phyloP scores from a whole-genome alignment of 1,140 invertebrate genomes.

The Brachionus rubens region DNA sequence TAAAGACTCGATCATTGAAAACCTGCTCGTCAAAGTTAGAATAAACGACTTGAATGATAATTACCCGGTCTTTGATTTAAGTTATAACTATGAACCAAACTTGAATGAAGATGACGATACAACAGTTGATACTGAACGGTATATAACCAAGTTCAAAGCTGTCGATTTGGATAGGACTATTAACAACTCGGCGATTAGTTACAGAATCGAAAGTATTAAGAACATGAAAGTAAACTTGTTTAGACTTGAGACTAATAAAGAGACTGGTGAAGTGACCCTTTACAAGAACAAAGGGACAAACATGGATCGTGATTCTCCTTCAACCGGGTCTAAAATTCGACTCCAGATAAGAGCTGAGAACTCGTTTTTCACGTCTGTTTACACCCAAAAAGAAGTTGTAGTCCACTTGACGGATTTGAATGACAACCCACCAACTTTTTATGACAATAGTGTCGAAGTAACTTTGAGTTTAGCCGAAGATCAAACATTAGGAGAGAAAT shows the following conservation, averaged over 20 bases:
- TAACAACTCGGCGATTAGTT: not conserved
- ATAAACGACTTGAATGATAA: conserved; percentile 42
- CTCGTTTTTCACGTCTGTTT: not conserved
- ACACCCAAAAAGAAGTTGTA: conserved; percentile 15
- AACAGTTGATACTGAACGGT: not conserved
- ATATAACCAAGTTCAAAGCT: conserved; percentile 39
- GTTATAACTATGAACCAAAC: conserved; percentile 41
- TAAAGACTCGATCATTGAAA: not conserved
- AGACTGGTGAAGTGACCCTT: not conserved
- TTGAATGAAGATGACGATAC: conserved; percentile 30
- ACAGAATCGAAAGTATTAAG: not conserved
- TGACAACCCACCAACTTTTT: conserved; percentile 16
- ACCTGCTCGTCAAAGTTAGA: conserved; percentile 33
- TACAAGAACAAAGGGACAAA: not conserved
- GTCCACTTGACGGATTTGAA: conserved; percentile 15
- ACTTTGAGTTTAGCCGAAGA: conserved; percentile 1
- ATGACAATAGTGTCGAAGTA: not conserved
- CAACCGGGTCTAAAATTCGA: not conserved
- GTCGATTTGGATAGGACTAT: conserved; percentile 21
- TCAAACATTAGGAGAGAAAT: not conserved
- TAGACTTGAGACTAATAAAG: not conserved
- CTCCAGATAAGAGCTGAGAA: not conserved
- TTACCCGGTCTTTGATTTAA: conserved; percentile 2
- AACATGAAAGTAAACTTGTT: not conserved
- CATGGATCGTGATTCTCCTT: conserved; percentile 17